These are phyloP conservation scores for Melikaiella ostensackeni DNA, from an alignment of 2,888 invertebrate species.

Conservation along the genomic window DNA sequence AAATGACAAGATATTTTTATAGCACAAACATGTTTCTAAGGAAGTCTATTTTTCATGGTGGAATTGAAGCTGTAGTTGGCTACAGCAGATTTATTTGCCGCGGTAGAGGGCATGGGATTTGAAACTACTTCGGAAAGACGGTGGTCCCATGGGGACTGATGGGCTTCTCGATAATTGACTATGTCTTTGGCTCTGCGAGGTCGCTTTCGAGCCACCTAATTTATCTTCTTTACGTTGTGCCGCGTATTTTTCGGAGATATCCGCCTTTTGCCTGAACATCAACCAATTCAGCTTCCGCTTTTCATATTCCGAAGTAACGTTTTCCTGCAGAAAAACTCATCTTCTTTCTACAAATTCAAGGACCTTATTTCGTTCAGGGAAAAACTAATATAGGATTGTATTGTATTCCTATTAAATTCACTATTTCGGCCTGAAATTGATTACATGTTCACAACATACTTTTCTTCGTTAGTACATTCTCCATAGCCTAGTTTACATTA, in stretches of 20 bases:
- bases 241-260: slow-evolving; percentile 54
- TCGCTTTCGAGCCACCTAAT: slow-evolving; percentile 62
- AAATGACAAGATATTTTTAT: too few relatives aligned
- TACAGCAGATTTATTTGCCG: background rate
- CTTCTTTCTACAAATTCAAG: background rate
- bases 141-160: slow-evolving; percentile 59
- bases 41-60: background rate
- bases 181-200: slow-evolving; percentile 62
- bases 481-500: too few relatives aligned
- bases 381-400: too few relatives aligned
- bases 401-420: too few relatives aligned
- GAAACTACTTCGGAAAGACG: slow-evolving; percentile 56
- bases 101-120: slow-evolving; percentile 41
- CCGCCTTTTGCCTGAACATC: background rate
- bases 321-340: background rate
- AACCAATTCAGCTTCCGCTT: background rate
- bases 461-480: too few relatives aligned
- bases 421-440: too few relatives aligned
- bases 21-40: background rate
- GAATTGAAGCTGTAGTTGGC: background rate
- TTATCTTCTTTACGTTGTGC: slow-evolving; percentile 63
- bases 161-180: slow-evolving; percentile 68
- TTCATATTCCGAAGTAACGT: background rate
- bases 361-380: too few relatives aligned
- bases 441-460: too few relatives aligned